A percentile compares a stretch with the other conserved stretches of the same genome.
Evolutionary conservation across 2,888 invertebrate genomes (phyloP).

Genomic region (Bursaphelenchus okinawaensis): DNA sequence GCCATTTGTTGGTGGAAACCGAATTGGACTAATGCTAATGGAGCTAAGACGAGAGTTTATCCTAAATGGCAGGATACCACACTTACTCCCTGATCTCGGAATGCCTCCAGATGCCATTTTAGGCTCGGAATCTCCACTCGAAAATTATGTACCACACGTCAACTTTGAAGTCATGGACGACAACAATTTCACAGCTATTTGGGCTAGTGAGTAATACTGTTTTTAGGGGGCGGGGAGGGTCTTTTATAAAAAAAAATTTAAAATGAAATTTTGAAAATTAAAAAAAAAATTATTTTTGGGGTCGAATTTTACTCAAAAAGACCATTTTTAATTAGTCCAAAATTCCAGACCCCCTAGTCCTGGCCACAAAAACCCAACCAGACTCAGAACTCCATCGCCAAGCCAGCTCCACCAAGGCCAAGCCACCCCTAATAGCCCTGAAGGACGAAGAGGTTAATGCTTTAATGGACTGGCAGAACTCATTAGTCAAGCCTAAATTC

Average conservation of each 20-base stretch:
- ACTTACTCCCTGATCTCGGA: constrained; percentile 45
- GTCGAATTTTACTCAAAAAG: neutral
- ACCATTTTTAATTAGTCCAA: neutral
- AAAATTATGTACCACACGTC: constrained; percentile 45
- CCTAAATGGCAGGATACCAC: constrained; percentile 40
- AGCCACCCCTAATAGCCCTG: constrained; percentile 4
- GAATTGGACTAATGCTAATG: constrained; percentile 55
- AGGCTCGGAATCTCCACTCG: constrained; percentile 52
- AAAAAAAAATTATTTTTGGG: neutral
- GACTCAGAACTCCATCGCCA: neutral
- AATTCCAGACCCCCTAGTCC: constrained; percentile 43
- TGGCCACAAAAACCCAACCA: constrained; percentile 35
- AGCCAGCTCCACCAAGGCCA: constrained; percentile 3
- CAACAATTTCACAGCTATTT: constrained; percentile 40
- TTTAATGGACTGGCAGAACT: neutral
- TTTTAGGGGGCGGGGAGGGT: neutral
- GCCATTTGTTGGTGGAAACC: constrained; percentile 55
- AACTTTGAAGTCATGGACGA: constrained; percentile 41
- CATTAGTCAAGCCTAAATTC: neutral
- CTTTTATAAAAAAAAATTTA: constrained; percentile 4
- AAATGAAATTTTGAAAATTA: too few relatives aligned
- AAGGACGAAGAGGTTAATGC: constrained; percentile 5
- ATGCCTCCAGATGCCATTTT: constrained; percentile 45
- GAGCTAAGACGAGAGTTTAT: constrained; percentile 54
- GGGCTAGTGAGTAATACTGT: constrained; percentile 32